Conservation (phyloP, 2,797 vertebrate species). For the Strix occidentalis region DNA sequence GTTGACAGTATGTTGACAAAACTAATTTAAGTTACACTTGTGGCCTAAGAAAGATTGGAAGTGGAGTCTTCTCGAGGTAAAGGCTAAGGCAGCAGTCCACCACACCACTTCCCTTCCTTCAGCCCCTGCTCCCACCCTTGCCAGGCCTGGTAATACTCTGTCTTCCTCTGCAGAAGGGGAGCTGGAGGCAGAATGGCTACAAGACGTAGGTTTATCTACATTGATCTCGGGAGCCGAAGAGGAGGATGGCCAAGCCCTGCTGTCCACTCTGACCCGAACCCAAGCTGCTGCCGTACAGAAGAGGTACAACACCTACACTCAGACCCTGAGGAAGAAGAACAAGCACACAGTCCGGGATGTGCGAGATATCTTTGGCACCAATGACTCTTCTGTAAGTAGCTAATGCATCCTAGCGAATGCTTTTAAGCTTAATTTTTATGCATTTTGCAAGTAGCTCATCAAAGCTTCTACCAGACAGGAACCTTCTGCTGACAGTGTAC, state of each 20-base stretch:
- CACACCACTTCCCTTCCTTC: not conserved
- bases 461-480: not conserved
- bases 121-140: not conserved
- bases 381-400: constrained; percentile 77
- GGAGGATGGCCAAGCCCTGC: constrained; percentile 85
- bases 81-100: not conserved
- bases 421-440: not conserved
- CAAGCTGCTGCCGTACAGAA: constrained; percentile 90
- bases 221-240: constrained; percentile 83
- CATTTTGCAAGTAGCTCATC: not conserved
- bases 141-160: not conserved
- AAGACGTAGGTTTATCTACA: constrained; percentile 88
- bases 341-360: constrained; percentile 87
- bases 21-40: not conserved
- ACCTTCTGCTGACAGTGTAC: not conserved
- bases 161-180: constrained; percentile 84
- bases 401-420: not conserved
- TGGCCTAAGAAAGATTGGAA: not conserved
- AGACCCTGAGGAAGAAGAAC: constrained; percentile 88
- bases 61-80: not conserved
- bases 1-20: not conserved
- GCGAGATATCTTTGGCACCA: constrained; percentile 83
- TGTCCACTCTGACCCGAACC: constrained; percentile 90
- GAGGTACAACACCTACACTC: constrained; percentile 91
- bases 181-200: constrained; percentile 92